Evolutionary conservation across 2,797 vertebrate species (phyloP).

Genomic region (Oreonectes daqikongensis): DNA sequence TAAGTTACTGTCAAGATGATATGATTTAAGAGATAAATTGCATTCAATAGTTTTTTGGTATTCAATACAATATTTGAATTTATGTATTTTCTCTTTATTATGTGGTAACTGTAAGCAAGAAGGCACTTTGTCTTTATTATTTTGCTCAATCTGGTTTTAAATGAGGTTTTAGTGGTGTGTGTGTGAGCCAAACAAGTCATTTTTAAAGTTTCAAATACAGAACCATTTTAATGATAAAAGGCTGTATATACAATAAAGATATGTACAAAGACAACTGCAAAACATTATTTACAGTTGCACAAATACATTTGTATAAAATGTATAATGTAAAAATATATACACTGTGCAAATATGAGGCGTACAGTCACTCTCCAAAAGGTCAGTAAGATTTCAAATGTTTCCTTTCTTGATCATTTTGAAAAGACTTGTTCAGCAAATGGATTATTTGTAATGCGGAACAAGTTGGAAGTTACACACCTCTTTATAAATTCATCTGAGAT

Average conservation of each 20-base stretch:
- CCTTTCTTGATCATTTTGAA: neutral
- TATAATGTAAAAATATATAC: constrained; percentile 80
- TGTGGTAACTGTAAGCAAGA: no score
- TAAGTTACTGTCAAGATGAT: no score
- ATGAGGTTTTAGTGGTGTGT: neutral
- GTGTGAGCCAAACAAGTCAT: neutral
- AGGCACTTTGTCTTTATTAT: no score
- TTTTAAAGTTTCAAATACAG: constrained; percentile 58
- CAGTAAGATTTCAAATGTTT: neutral
- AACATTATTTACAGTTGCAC: constrained; percentile 83
- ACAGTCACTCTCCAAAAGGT: constrained; percentile 55
- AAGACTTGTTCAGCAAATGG: constrained; percentile 56
- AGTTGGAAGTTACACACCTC: constrained; percentile 24
- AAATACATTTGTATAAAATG: constrained; percentile 84
- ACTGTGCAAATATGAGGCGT: constrained; percentile 86
- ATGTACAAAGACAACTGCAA: constrained; percentile 68
- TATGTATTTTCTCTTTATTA: no score
- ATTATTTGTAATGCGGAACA: constrained; percentile 66
- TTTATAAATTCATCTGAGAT: constrained; percentile 46
- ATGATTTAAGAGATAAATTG: no score
- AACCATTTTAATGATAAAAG: constrained; percentile 78
- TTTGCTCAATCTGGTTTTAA: neutral
- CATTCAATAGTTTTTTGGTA: no score
- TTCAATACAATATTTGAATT: no score
- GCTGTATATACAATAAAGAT: constrained; percentile 79